Base-by-base conservation (phyloP, 1,140 invertebrate species). In the Drosophila sp. region DNA sequence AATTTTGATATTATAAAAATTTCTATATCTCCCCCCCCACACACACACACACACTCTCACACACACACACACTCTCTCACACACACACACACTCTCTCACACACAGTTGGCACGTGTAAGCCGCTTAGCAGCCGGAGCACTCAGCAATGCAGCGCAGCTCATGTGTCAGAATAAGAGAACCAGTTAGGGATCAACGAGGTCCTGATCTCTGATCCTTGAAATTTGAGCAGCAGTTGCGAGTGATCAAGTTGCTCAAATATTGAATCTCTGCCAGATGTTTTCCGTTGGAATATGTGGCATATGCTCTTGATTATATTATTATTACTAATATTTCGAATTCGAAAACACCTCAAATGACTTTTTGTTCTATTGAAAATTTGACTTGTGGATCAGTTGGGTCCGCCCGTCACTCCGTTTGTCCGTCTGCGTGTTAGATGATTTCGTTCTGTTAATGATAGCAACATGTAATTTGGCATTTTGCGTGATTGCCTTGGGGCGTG, bases 381-480 rank as follows among this genome's bases (percentile, higher is more conserved):
- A 27, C 50, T 68, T 67, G 65, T 25, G 63, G 32, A 58, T 58
- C 27, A 33, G 32, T 60, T 44, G 38, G 25, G 40, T 35, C 58
- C 41, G 75, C n/a, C 25, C 25, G 54, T 23, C 47, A 44, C 50
- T 47, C 29, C 17, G 35, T 50, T 40, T 50, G 41, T n/a, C 62
- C 63, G 60, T 66, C 76, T 89, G 84, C 84, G 84, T 87, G 84
- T 87, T 89, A 83, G 83, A 89, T 73, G 83, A 77, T 72, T 83
- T 87, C 83, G 84, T 90, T 87, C 79, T 70, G 67, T 79, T 90
- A 90, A 90, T 83, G 82, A 82, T 90, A 73, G 84, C 73, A 70
- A 80, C 77, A 78, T 84, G 84, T 89, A 84, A 89, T 89, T 89
- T 89, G 79, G 87, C 81, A 82, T 89, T 84, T 91, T 91, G 89